These are phyloP conservation scores for Brachypalpus laphriformis DNA, from an alignment of 2,888 invertebrate genomes.

Conservation along the genomic window DNA sequence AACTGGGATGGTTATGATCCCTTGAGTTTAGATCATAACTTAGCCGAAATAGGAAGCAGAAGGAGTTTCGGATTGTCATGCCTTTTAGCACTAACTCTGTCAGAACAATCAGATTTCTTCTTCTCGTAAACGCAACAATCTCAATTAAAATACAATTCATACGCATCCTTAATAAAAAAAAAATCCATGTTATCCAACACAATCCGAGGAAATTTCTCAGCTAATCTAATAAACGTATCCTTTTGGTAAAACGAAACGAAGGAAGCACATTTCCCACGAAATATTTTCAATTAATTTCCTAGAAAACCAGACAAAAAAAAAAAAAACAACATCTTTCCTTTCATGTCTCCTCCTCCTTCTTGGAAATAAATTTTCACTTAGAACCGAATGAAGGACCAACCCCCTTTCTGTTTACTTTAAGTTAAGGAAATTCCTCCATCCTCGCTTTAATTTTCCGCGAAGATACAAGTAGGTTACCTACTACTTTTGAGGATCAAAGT, in stretches of 20 bases:
- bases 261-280: not conserved
- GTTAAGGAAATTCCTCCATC: constrained; percentile 2
- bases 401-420: constrained; percentile 19
- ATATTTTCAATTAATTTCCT: not conserved
- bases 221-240: not conserved
- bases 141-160: too few species aligned
- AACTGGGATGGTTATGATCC: too few species aligned
- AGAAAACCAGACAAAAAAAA: not conserved
- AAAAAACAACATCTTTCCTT: not conserved
- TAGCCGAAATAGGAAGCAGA: too few species aligned
- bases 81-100: too few species aligned
- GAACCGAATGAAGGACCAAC: not conserved
- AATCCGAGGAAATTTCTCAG: not conserved
- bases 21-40: too few species aligned
- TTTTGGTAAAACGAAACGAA: not conserved
- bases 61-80: too few species aligned
- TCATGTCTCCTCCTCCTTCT: not conserved
- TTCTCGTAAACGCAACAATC: too few species aligned
- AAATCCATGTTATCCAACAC: not conserved
- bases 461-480: constrained; percentile 35
- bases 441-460: constrained; percentile 14
- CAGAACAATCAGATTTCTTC: too few species aligned
- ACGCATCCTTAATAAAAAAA: not conserved
- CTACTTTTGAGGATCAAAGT: constrained; percentile 52
- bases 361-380: not conserved